Base-by-base conservation (phyloP, 2,797 vertebrate genomes). In the Pachyuromys duprasi region DNA sequence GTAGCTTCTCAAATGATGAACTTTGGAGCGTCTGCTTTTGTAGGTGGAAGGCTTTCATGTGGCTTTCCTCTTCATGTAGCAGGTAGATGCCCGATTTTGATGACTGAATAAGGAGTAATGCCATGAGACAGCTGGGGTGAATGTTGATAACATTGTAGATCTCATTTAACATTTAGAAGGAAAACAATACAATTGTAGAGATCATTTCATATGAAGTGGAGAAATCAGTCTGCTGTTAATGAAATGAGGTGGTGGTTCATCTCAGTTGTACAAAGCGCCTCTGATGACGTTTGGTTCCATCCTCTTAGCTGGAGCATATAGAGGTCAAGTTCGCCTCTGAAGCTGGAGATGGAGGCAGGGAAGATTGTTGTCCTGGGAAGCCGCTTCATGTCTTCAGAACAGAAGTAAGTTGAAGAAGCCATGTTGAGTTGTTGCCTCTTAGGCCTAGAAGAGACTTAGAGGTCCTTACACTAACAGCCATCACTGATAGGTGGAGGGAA, bases 331-430 rank as follows among this genome's bases (percentile, higher is more conserved):
- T 99, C 98, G 99, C 99, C 62, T 99, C 99, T 1, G 99, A 99
- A 97, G 99, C 98, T 83, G 99, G 99, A 74, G 99, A 99, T 98
- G 99, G 99, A 99, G 98, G 99, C 97, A 99, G 98, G 97, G 99
- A 99, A 98, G 99, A 99, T 45, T 99, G 99, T 98, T 99, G 99
- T 98, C 99, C 99, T 63, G 99, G 99, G 98, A 99, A 99, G 98
- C 99, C 99, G 0, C 99, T 99, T 97, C 98, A 98, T 84, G 31
- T 99, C 86, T 99, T 99, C 98, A 99, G 99, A 99, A 99, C 99
- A 31, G 99, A 99, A 99, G 99, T 99, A 98, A 98, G 97, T 92
- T 96, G 65, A 89, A 83, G 94, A 55, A 86, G 60, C 94, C 36
- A 82, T 72, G 81, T 67, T 45, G 69, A 93, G 93, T 93, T 63